These are phyloP conservation scores for Pissodes strobi DNA, from an alignment of 1,140 invertebrate species.

Conservation along the genomic window DNA sequence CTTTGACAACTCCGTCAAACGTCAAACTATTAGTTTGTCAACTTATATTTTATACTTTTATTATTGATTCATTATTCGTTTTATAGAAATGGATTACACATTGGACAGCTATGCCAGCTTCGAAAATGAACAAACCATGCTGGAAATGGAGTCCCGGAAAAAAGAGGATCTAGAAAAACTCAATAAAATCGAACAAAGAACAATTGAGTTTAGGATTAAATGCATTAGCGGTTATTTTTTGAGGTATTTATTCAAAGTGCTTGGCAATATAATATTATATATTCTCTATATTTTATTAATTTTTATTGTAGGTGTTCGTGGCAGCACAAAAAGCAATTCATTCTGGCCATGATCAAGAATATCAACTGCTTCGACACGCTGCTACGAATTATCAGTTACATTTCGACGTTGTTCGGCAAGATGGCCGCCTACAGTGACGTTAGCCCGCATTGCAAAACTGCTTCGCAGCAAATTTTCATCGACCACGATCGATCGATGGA, in stretches of 20 bases:
- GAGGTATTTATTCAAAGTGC: too few species aligned
- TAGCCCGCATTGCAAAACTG: background rate
- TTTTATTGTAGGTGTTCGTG: slow-evolving; percentile 8
- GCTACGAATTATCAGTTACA: background rate
- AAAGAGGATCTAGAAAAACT: slow-evolving; percentile 3
- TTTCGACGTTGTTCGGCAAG: slow-evolving; percentile 14
- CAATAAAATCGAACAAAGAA: background rate
- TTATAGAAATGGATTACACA: slow-evolving; percentile 9
- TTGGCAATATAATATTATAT: too few species aligned
- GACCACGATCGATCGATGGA: slow-evolving; percentile 20
- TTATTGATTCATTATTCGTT: too few species aligned
- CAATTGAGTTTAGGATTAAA: background rate
- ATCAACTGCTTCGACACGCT: background rate
- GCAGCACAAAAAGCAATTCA: slow-evolving; percentile 13
- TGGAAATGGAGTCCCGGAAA: background rate
- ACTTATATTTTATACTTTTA: too few species aligned
- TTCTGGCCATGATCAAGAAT: slow-evolving; percentile 5
- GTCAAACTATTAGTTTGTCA: too few species aligned
- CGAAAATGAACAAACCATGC: slow-evolving; percentile 2
- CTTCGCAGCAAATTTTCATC: slow-evolving; percentile 6
- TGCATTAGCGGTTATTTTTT: slow-evolving; percentile 13
- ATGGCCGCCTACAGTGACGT: slow-evolving; percentile 15
- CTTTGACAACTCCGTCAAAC: too few species aligned
- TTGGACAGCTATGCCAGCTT: slow-evolving; percentile 21
- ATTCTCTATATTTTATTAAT: background rate